phyloP scores from a whole-genome alignment of 2,797 vertebrate species.

The Megalops cyprinoides region DNA sequence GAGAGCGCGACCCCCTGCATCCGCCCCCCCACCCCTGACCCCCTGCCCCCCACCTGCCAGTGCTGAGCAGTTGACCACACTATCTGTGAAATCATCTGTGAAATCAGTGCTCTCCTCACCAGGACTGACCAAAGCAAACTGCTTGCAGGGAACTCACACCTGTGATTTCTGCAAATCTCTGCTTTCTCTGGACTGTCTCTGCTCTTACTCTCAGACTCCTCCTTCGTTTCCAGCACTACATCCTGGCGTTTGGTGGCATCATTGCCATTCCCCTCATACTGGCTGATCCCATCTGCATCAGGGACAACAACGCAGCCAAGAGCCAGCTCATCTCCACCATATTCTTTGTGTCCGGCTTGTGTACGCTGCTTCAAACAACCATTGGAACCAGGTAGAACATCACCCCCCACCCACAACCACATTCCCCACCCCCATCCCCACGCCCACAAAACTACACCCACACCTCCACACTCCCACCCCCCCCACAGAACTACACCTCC shows the following conservation, averaged over 20 bases:
- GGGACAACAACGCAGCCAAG: conserved; percentile 75
- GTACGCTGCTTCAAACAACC: conserved; percentile 75
- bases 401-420: background rate
- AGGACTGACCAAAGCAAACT: too few species aligned
- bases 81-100: too few species aligned
- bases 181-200: too few species aligned
- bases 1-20: too few species aligned
- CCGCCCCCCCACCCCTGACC: too few species aligned
- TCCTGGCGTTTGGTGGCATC: conserved; percentile 80
- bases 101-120: too few species aligned
- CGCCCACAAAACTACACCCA: background rate
- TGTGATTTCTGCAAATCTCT: too few species aligned
- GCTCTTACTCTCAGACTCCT: too few species aligned
- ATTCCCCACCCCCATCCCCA: background rate
- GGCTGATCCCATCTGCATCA: conserved; percentile 76
- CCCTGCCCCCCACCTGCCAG: too few species aligned
- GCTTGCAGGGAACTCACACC: too few species aligned
- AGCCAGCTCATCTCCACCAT: conserved; percentile 82
- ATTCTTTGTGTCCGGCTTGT: conserved; percentile 79
- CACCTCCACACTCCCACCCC: background rate
- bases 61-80: too few species aligned
- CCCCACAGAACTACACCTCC: background rate
- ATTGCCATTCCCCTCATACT: conserved; percentile 79
- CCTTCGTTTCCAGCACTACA: conserved; percentile 71
- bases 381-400: conserved; percentile 74